Percentiles rank a stretch among this genome's conserved stretches.
Evolutionary conservation across 2,888 invertebrate species (phyloP).

Genomic region (Andrena dorsata): DNA sequence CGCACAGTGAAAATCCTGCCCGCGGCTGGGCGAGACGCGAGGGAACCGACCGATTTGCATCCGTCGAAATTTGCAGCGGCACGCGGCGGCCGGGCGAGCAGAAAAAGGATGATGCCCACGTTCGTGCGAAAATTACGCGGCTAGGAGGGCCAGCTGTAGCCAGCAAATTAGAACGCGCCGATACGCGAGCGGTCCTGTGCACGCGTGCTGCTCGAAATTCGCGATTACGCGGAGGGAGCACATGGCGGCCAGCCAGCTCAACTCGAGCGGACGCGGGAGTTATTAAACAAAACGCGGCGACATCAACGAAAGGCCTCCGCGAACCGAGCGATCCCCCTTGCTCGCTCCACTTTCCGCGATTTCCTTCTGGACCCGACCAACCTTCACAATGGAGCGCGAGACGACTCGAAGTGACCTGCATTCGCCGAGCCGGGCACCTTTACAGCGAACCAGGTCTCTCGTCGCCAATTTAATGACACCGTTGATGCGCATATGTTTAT

Average conservation of each 20-base stretch:
- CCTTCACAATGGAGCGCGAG: background rate
- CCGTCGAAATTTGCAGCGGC: constrained; percentile 21
- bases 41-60: constrained; percentile 22
- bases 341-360: constrained; percentile 14
- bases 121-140: constrained; percentile 75
- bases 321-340: background rate
- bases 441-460: constrained; percentile 32
- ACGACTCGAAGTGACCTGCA: background rate
- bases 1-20: background rate
- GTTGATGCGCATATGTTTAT: background rate
- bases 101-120: constrained; percentile 37
- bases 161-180: constrained; percentile 67
- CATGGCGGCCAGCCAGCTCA: constrained; percentile 30
- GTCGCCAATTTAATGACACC: constrained; percentile 40
- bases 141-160: constrained; percentile 56
- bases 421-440: background rate
- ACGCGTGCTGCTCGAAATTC: constrained; percentile 51
- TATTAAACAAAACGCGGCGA: constrained; percentile 33
- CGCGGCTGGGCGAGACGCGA: background rate
- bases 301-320: background rate
- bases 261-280: constrained; percentile 19
- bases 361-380: background rate
- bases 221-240: constrained; percentile 47
- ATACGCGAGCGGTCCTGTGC: constrained; percentile 44
- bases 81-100: background rate